Conservation (phyloP, 2,888 invertebrate genomes). For the Chromoteleia sp. region DNA sequence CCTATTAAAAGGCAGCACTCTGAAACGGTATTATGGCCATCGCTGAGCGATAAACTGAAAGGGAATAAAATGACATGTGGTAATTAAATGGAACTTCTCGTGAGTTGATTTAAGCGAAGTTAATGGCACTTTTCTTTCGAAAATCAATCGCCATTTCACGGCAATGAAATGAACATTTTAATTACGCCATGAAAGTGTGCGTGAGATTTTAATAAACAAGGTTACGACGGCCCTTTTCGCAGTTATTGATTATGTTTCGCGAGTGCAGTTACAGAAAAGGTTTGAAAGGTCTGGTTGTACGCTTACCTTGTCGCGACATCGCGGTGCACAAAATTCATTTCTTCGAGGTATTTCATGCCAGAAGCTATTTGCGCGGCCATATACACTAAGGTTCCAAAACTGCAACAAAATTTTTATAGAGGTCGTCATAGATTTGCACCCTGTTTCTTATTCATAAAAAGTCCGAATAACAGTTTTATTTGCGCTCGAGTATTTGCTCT, state of each 20-base stretch:
- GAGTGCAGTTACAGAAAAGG: not conserved
- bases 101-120: conserved; percentile 62
- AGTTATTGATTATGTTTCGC: conserved; percentile 22
- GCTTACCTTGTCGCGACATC: conserved; percentile 92
- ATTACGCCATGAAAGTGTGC: conserved; percentile 1
- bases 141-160: conserved; percentile 36
- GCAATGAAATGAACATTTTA: not conserved
- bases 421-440: not conserved
- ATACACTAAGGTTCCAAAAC: conserved; percentile 93
- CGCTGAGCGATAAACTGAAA: conserved; percentile 69
- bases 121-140: conserved; percentile 27
- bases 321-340: conserved; percentile 93
- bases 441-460: too few relatives aligned
- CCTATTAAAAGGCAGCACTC: conserved; percentile 72
- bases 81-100: conserved; percentile 76
- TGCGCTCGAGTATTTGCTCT: not conserved
- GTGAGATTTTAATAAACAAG: not conserved
- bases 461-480: too few relatives aligned
- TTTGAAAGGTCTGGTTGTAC: not conserved
- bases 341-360: conserved; percentile 96
- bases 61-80: conserved; percentile 69
- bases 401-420: conserved; percentile 84
- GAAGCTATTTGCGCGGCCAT: conserved; percentile 95
- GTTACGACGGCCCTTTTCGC: not conserved
- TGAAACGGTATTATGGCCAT: conserved; percentile 71